Conservation (phyloP, 2,113 vertebrate genomes). For the Panurus biarmicus region DNA sequence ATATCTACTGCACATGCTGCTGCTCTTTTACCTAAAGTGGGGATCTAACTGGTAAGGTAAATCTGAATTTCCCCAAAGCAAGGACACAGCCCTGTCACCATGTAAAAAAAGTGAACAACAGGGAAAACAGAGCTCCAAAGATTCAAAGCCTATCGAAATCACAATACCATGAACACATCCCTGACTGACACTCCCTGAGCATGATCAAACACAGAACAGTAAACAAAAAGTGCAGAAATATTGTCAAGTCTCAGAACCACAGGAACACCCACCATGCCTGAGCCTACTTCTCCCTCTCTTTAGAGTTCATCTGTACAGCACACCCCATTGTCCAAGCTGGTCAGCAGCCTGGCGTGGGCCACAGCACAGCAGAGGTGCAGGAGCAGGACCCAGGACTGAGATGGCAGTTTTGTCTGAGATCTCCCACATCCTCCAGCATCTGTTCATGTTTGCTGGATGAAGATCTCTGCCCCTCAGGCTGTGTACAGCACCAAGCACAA, state of each 20-base stretch:
- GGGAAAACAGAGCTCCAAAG: not conserved
- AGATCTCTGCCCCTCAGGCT: not conserved
- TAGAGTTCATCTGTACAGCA: not conserved
- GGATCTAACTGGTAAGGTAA: not conserved
- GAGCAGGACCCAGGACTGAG: not conserved
- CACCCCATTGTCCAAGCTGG: not conserved
- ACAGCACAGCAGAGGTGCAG: fast-evolving
- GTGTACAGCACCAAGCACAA: not conserved
- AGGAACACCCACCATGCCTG: not conserved
- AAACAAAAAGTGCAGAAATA: not conserved
- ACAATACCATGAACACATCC: not conserved
- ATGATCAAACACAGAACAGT: not conserved
- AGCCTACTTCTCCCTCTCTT: not conserved
- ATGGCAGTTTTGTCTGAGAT: not conserved
- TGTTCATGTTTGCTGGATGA: not conserved
- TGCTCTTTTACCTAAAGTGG: not conserved
- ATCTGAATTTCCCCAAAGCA: not conserved
- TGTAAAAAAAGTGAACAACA: not conserved
- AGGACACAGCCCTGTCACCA: not conserved
- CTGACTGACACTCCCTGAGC: not conserved
- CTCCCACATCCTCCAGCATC: not conserved
- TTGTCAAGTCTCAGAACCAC: not conserved
- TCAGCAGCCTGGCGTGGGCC: fast-evolving
- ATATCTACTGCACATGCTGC: not conserved
- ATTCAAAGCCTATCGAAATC: not conserved